Conservation (phyloP, 2,113 vertebrate species). For the Neopipo cinnamomea region DNA sequence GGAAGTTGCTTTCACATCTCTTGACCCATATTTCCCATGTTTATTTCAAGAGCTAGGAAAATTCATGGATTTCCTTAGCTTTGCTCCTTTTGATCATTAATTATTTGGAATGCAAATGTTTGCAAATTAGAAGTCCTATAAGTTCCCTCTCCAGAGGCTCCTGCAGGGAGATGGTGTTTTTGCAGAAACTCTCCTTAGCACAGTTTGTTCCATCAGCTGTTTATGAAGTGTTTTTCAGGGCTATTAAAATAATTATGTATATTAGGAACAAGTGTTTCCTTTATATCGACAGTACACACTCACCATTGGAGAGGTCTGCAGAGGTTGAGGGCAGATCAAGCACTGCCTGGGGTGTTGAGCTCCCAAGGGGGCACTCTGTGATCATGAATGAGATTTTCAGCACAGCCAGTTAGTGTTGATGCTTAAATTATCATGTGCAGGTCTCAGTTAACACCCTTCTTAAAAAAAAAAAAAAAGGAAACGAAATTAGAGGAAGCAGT, state of each 20-base stretch:
- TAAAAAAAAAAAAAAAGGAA: too few relatives aligned
- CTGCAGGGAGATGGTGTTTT: not conserved
- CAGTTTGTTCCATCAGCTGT: not conserved
- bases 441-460: not conserved
- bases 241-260: not conserved
- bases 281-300: not conserved
- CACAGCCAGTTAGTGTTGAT: not conserved
- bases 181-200: not conserved
- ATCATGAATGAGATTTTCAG: not conserved
- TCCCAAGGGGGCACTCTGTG: not conserved
- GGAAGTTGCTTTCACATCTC: not conserved
- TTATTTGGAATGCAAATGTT: not conserved
- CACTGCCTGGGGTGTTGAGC: rapidly evolving
- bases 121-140: not conserved
- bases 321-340: not conserved
- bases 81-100: not conserved
- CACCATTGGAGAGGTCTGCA: not conserved
- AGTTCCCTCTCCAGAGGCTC: not conserved
- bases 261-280: not conserved
- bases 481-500: not conserved
- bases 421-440: not conserved
- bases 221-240: not conserved
- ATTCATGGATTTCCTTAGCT: not conserved
- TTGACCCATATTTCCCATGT: not conserved
- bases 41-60: not conserved